phyloP scores from a whole-genome alignment of 1,140 invertebrate species.

The Grapholita molesta region DNA sequence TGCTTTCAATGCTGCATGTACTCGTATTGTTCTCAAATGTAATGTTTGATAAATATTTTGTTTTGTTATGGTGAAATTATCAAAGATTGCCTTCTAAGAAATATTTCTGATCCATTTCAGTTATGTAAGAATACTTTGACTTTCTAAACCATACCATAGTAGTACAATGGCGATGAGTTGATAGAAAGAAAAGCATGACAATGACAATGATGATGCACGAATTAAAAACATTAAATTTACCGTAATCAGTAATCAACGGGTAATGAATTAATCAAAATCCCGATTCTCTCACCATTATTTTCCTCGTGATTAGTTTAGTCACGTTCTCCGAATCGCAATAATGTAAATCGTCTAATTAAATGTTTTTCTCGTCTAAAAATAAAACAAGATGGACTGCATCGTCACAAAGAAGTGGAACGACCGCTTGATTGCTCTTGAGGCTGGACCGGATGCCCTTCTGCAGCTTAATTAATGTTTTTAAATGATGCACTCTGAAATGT shows the following conservation, averaged over 20 bases:
- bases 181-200: too few relatives aligned
- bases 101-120: too few relatives aligned
- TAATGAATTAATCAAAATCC: neutral
- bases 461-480: conserved; percentile 54
- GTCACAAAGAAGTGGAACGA: conserved; percentile 47
- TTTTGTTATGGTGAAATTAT: too few relatives aligned
- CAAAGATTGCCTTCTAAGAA: too few relatives aligned
- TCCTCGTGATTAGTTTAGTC: neutral
- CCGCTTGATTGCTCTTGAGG: conserved; percentile 52
- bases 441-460: conserved; percentile 55
- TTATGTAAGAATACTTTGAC: too few relatives aligned
- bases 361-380: conserved; percentile 36
- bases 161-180: too few relatives aligned
- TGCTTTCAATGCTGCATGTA: neutral
- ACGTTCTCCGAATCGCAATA: conserved; percentile 33
- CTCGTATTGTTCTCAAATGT: neutral
- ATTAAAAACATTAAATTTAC: neutral
- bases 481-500: conserved; percentile 22
- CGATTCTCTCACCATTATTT: neutral
- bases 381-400: conserved; percentile 43
- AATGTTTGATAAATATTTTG: neutral
- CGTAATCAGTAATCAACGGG: neutral
- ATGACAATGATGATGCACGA: too few relatives aligned
- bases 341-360: conserved; percentile 43
- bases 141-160: too few relatives aligned